Base-by-base conservation (phyloP, 2,797 vertebrate species). In the Acanthurus tractus region DNA sequence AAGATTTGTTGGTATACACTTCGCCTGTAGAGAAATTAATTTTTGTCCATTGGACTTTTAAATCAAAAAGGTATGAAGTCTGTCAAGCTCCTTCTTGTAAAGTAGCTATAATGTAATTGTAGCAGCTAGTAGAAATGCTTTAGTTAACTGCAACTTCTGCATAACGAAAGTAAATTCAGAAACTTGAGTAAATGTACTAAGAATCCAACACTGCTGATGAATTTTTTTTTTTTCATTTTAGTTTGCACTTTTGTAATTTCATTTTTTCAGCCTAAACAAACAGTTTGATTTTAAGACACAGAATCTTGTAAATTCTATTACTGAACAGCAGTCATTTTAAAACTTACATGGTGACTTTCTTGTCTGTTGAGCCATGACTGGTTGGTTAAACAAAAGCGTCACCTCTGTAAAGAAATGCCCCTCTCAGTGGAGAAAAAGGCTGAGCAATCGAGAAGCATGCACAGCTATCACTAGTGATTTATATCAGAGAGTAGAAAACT, bases 401-500 rank as follows among this genome's bases (percentile, higher is more conserved):
- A 44, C 70, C 55, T 83, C 50, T 15, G 15, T 70, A 81, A 82
- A 79, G 77, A 66, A 76, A 78, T 72, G 22, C 59, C 20, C 64
- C 44, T 69, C 45, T 64, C 56, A 64, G 46, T 40, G 59, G 63
- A 81, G 77, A 75, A 83, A 34, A 83, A 83, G 68, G 75, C 59
- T 71, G 46, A 78, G 62, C 42, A 78, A 70, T 61, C 57, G 70
- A 81, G 76, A 29, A 69, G 49, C 64, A 55, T 20, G 56, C 34
- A 40, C 38, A 48, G 62, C 25, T 38, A 59, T 82, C 76, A 69
- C 25, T 74, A 64, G 52, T 76, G 82, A 86, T 87, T 91, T 83
- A 84, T 89, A 71, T 63, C 61, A 18, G 29, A 40, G 59, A 44
- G 17, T 13, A 88, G 83, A 86, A 91, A 89, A 83, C 79, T 78